Base-by-base conservation (phyloP, 2,113 vertebrate genomes). In the Probosciger aterrimus region DNA sequence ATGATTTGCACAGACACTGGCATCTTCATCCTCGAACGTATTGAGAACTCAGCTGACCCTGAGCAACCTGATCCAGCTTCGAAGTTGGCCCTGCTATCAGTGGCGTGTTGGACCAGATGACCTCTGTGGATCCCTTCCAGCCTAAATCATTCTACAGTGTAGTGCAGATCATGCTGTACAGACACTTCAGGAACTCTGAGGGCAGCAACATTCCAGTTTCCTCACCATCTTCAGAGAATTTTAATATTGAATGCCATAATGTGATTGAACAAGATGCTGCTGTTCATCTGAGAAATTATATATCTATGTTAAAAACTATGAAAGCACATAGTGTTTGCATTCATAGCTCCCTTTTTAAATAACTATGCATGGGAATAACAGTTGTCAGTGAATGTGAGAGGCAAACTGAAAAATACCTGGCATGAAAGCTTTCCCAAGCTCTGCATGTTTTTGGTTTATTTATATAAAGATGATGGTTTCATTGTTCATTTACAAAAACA, bases 41-140 rank as follows among this genome's bases (percentile, higher is more conserved):
- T 0, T 68, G 41, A 70, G 69, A 95, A 89, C 86, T 93, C 69
- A 81, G 14, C 86, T 84, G 69, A 93, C 86, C 77, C 68, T 70
- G 9, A 93, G 82, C 50, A 88, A 92, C 47, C 52, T 75, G 91
- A 95, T 92, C 65, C 81, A 95, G 20, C 47, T 91, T 93, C 0
- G 7, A 14, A 86, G 35, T 6, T 92, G 86, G 43, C 83, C 57
- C 64, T 91, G 28, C 43, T 71, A 4, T 70, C 35, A 60, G 88
- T 92, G 76, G 7, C 93, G 68, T 88, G 60, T 93, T 90, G 86
- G n/a, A 95, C 65, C 65, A 89, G 65, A 71, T 95, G 92, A 91
- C 91, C 81, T 91, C 69, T 57, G 52, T 92, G 91, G 81, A 95
- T 93, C 62, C 30, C 20, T 86, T 96, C 91, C 91, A 95, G 73